Conservation (phyloP, 2,797 vertebrate genomes). For the Anomalospiza imberbis region DNA sequence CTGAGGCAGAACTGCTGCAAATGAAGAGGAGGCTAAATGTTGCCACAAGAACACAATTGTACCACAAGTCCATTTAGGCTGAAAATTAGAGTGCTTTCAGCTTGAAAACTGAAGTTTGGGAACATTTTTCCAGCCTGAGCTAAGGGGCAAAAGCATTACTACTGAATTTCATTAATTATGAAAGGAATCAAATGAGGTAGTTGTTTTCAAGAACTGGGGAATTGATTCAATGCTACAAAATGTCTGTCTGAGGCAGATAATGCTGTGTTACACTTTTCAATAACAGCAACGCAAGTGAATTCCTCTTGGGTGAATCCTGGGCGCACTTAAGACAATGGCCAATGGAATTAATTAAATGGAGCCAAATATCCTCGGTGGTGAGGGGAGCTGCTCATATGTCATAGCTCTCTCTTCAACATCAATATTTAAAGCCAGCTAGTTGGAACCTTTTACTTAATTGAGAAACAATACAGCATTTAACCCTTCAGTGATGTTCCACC, state of each 20-base stretch:
- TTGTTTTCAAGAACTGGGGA: conserved; percentile 62
- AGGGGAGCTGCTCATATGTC: conserved; percentile 25
- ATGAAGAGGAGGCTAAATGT: not conserved
- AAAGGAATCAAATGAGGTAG: conserved; percentile 64
- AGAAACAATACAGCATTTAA: conserved; percentile 48
- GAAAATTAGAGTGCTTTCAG: conserved; percentile 41
- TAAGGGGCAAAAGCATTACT: conserved; percentile 47
- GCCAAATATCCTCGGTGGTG: conserved; percentile 47
- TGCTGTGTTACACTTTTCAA: conserved; percentile 63
- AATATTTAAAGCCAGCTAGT: conserved; percentile 55
- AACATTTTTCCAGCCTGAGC: conserved; percentile 32
- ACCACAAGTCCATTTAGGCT: conserved; percentile 15
- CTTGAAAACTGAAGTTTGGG: conserved; percentile 35
- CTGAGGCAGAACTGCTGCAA: not conserved
- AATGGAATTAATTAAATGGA: conserved; percentile 62
- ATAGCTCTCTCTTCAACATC: conserved; percentile 23
- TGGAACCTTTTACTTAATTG: conserved; percentile 56
- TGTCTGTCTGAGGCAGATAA: conserved; percentile 68
- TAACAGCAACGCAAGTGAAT: conserved; percentile 35
- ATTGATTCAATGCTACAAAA: conserved; percentile 62
- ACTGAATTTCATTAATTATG: conserved; percentile 67
- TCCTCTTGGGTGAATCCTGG: conserved; percentile 60
- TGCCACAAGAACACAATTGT: not conserved
- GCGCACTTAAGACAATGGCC: conserved; percentile 60
- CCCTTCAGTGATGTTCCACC: not conserved